Base-by-base conservation (phyloP, 2,113 vertebrate species). In the Eira barbara region DNA sequence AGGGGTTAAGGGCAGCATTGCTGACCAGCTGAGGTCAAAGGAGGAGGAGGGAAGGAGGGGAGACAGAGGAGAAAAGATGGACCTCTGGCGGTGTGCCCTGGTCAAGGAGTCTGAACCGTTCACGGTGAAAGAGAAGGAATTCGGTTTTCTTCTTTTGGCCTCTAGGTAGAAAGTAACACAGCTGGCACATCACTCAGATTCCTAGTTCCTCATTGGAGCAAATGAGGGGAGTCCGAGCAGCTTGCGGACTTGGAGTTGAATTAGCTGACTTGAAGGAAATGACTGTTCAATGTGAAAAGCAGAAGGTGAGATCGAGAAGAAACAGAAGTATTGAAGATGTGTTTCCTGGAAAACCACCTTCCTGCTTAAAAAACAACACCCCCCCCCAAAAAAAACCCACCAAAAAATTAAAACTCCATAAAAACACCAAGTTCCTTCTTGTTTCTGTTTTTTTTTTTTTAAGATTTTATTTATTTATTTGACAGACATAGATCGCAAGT, bases 311-410 rank as follows among this genome's bases (percentile, higher is more conserved):
- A 76, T 36, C 9, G 14, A 67, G 90, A 74, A 71, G 36, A 74
- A 86, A 87, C 45, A 79, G 65, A 91, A 95, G 52, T 34, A 34
- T 2, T 76, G 79, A 76, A 91, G 29, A 39, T 69, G 4, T 88
- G 27, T 78, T 95, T 65, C 18, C 49, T 89, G 91, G 79, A 95
- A 95, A 94, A 91, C 34, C 42, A 88, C 76, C 7, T 61, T 84
- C 45, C n/a, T 29, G 81, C 86, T 95, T 91, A 96, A 92, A 65
- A 65, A 91, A 65, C 25, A 25, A 39, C 27, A 39, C 63, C 59
- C 63, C 63, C 59, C 59, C 9, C 11, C 10, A 4, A 27, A 65
- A 36, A 13, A 29, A 65, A 29, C 4, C 15, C 67, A 36, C 34
- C 17, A 39, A 69, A 61, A 65, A 18, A 3, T 9, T 21, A 52